A percentile compares a stretch with the other conserved stretches of the same genome.
These are phyloP conservation scores for Cherax quadricarinatus DNA, from an alignment of 1,140 invertebrate genomes.

Conservation along the genomic window DNA sequence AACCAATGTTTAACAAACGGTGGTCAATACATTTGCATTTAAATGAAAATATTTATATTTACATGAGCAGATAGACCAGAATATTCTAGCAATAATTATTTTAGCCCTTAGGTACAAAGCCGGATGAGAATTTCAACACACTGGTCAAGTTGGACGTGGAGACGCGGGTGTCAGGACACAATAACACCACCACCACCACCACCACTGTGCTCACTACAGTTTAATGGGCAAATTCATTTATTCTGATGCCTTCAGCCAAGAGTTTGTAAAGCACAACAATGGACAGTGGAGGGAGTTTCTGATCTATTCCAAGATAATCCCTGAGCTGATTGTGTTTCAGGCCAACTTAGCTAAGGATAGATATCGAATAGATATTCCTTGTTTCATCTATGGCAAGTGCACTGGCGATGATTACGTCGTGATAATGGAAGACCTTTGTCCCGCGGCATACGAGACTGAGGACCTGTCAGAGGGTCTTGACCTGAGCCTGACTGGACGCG, in stretches of 20 bases:
- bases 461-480: background rate
- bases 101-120: background rate
- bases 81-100: background rate
- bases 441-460: background rate
- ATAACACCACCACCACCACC: background rate
- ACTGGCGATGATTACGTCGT: background rate
- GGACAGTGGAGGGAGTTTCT: background rate
- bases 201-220: background rate
- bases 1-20: no score
- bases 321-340: constrained; percentile 13
- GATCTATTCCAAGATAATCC: background rate
- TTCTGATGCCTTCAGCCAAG: background rate
- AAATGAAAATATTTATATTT: no score
- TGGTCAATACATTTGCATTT: no score
- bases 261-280: background rate
- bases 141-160: constrained; percentile 22
- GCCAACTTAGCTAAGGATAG: background rate
- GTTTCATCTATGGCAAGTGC: constrained; percentile 11
- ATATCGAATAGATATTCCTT: constrained; percentile 32
- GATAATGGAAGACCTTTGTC: constrained; percentile 13
- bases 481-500: background rate
- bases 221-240: constrained; percentile 15
- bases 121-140: constrained; percentile 22
- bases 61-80: no score
- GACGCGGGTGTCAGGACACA: background rate